Percentiles rank a stretch among this genome's conserved stretches.
Evolutionary conservation across 2,113 vertebrate species (phyloP).

Genomic region (Mirounga angustirostris): DNA sequence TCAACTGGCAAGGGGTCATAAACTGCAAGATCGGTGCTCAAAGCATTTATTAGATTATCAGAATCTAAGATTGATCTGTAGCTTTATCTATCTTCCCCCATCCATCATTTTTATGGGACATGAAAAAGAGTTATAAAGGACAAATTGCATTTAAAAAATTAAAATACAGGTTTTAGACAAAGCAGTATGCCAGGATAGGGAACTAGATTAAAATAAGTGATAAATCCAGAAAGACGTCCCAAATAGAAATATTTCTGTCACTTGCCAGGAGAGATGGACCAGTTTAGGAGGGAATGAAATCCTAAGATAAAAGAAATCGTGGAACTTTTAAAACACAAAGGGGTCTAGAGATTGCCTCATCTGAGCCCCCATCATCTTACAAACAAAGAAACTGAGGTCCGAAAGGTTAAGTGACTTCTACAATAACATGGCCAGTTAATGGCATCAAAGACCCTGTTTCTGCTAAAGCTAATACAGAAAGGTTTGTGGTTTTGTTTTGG

Average conservation of each 20-base stretch:
- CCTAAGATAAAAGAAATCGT: conserved; percentile 18
- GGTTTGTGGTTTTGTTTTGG: conserved; percentile 19
- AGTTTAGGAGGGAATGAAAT: conserved; percentile 24
- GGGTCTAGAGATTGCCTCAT: not conserved
- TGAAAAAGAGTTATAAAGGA: conserved; percentile 85
- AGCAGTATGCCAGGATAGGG: conserved; percentile 63
- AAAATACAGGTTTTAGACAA: conserved; percentile 78
- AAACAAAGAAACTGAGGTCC: not conserved
- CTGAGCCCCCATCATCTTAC: not conserved
- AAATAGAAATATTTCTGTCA: conserved; percentile 72
- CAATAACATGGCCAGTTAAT: not conserved
- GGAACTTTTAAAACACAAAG: conserved; percentile 42
- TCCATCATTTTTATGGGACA: conserved; percentile 87
- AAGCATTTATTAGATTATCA: conserved; percentile 88
- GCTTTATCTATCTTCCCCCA: conserved; percentile 83
- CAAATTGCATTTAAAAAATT: conserved; percentile 87
- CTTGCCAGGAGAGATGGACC: conserved; percentile 57
- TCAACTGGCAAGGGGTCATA: conserved; percentile 86
- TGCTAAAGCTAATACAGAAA: not conserved
- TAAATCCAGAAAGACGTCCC: conserved; percentile 54
- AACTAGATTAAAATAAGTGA: conserved; percentile 60
- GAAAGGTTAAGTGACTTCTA: not conserved
- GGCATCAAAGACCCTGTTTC: not conserved
- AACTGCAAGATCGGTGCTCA: conserved; percentile 83
- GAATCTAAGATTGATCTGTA: conserved; percentile 85